phyloP scores from a whole-genome alignment of 2,888 invertebrate genomes.

The Machimus rusticus region DNA sequence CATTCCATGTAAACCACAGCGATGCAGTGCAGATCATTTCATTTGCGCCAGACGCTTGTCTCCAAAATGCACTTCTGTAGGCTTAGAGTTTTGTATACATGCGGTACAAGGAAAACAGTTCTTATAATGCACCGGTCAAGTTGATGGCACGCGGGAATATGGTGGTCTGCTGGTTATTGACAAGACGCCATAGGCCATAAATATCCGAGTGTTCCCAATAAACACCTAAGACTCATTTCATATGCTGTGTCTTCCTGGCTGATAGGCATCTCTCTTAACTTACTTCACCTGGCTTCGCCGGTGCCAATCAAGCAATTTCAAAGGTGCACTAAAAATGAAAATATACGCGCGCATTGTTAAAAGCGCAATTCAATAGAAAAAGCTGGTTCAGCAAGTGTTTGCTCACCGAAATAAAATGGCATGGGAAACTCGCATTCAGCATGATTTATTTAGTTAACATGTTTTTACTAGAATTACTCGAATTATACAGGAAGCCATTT shows the following conservation, averaged over 20 bases:
- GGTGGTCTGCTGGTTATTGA: conserved; percentile 46
- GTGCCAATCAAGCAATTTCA: background rate
- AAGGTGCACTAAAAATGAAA: background rate
- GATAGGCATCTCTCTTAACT: background rate
- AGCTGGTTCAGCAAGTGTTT: background rate
- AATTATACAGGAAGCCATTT: background rate
- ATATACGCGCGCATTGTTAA: background rate
- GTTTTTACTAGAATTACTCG: background rate
- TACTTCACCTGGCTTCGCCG: background rate
- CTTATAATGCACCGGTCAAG: background rate
- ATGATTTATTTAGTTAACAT: background rate
- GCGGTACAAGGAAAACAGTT: background rate
- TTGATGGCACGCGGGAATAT: conserved; percentile 40
- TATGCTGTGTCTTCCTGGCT: conserved; percentile 10
- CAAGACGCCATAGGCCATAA: conserved; percentile 42
- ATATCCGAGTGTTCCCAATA: conserved; percentile 1
- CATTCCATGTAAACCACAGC: conserved; percentile 27
- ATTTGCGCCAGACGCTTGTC: conserved; percentile 30
- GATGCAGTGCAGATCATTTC: conserved; percentile 21
- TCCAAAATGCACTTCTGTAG: conserved; percentile 35
- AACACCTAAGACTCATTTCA: background rate
- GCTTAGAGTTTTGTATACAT: conserved; percentile 18
- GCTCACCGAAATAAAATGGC: background rate
- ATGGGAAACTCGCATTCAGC: background rate
- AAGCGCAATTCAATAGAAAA: background rate